phyloP scores from a whole-genome alignment of 2,113 vertebrate genomes.

The Oreotrochilus melanogaster region DNA sequence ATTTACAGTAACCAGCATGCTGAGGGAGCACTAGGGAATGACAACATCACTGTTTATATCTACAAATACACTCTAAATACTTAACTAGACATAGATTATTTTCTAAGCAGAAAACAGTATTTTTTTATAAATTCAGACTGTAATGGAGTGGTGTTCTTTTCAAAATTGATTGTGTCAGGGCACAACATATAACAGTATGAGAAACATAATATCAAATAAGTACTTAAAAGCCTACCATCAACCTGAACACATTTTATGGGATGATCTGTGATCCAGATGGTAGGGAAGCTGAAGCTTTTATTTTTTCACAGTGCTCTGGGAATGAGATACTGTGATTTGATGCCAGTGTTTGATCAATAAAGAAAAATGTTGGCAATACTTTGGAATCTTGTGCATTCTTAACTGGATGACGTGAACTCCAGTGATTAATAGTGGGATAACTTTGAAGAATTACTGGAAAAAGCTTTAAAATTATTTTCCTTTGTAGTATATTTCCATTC shows the following conservation, averaged over 20 bases:
- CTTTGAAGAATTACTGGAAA: conserved; percentile 54
- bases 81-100: neutral
- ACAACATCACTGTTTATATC: neutral
- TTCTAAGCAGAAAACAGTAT: neutral
- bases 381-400: conserved; percentile 28
- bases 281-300: neutral
- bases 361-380: conserved; percentile 55
- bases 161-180: conserved; percentile 13
- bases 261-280: conserved; percentile 62
- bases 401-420: conserved; percentile 22
- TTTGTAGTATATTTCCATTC: conserved; percentile 62
- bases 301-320: neutral
- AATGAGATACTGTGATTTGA: conserved; percentile 21
- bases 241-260: conserved; percentile 25
- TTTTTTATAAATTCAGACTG: neutral
- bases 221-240: conserved; percentile 41
- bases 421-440: neutral
- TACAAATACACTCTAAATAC: neutral
- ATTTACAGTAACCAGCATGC: neutral
- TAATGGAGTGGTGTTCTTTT: neutral
- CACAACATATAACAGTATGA: neutral
- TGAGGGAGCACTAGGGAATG: neutral
- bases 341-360: conserved; percentile 51
- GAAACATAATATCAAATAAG: conserved; percentile 7
- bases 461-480: conserved; percentile 35